Evolutionary conservation across 1,140 invertebrate genomes (phyloP).

Genomic region (Zophobas morio): DNA sequence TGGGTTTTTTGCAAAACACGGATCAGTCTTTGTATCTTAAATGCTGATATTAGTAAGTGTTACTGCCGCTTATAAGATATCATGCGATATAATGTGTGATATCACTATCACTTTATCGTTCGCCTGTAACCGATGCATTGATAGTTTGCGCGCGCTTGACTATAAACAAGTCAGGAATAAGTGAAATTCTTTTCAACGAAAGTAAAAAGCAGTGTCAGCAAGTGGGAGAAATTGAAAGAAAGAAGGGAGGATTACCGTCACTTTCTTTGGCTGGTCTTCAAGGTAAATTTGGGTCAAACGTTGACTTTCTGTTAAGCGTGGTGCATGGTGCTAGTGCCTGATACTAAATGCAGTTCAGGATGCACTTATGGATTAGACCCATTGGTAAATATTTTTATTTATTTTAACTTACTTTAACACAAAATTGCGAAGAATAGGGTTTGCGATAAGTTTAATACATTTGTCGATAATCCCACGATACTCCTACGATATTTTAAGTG

Average conservation of each 20-base stretch:
- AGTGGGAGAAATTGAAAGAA: constrained; percentile 65
- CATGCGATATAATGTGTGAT: neutral
- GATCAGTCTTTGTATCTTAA: too few relatives aligned
- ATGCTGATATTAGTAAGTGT: too few relatives aligned
- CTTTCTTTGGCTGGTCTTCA: constrained; percentile 65
- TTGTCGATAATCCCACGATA: neutral
- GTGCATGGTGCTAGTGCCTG: constrained; percentile 57
- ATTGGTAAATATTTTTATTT: constrained; percentile 18
- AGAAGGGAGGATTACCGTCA: constrained; percentile 63
- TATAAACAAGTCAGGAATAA: constrained; percentile 48
- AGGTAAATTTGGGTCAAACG: constrained; percentile 64
- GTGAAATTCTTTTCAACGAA: constrained; percentile 65
- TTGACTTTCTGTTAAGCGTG: constrained; percentile 59
- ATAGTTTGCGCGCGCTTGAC: too few relatives aligned
- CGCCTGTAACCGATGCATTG: neutral
- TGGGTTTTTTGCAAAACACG: too few relatives aligned
- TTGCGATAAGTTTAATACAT: neutral
- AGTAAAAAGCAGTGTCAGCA: constrained; percentile 62
- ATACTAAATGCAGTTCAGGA: constrained; percentile 56
- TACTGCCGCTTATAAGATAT: too few relatives aligned
- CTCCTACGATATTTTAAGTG: constrained; percentile 17
- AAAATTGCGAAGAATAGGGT: too few relatives aligned
- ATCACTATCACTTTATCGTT: neutral
- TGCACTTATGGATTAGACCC: constrained; percentile 59
- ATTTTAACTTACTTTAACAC: neutral